Base-by-base conservation (phyloP, 2,113 vertebrate species). In the Dipodomys stephensi region DNA sequence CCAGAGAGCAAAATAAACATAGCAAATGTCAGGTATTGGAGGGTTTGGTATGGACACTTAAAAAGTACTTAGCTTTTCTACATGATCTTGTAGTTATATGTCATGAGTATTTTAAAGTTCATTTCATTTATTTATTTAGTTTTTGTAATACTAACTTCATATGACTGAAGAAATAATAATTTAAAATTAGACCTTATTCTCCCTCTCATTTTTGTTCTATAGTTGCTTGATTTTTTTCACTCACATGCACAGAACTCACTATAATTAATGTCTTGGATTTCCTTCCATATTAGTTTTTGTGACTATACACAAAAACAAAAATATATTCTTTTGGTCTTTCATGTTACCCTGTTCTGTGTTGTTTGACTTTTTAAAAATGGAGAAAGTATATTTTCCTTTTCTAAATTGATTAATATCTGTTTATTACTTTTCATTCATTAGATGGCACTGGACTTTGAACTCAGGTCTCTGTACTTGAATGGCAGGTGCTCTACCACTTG, bases 91-190 rank as follows among this genome's bases (percentile, higher is more conserved):
- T 2, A 79, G 25, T 64, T 60, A 2, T 6, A 62, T 82, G 92
- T 85, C 84, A 49, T 62, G 28, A 65, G 4, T 79, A 39, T 25
- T 79, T 73, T 23, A 25, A 72, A 71, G 53, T 76, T 65, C 64
- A 71, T 27, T 78, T 93, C 46, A 32, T 30, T 73, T 18, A 73
- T 80, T 78, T 49, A 53, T 22, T 11, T 7, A 35, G 7, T 19
- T 62, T 49, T 81, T 10, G 39, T 91, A 22, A 68, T 13, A 88
- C 71, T n/a, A 0, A 1, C 64, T 87, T 77, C 25, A 81, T 27
- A 18, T 94, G 35, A 53, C 73, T 90, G 7, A 90, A 93, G 88
- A 93, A 62, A 46, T 69, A 88, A 79, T 57, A 7, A 64, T 64
- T 64, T 9, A 64, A 64, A 19, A 62, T 67, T 49, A 84, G 27